Conservation (phyloP, 2,113 vertebrate species). For the Amphiprion ocellaris region DNA sequence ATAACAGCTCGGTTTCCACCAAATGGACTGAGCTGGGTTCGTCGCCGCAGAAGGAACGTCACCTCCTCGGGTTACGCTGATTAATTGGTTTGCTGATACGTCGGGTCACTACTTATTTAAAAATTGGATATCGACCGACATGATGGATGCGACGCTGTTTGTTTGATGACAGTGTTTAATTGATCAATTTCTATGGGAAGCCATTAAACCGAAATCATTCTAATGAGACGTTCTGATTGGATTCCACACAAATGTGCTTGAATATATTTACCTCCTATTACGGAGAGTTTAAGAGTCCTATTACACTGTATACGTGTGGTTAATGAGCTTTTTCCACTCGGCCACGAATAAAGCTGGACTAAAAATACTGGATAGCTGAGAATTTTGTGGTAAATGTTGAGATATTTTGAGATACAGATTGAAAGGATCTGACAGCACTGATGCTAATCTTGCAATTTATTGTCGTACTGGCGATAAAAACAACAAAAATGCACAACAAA, state of each 20-base stretch:
- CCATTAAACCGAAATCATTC: constrained; percentile 69
- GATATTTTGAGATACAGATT: background rate
- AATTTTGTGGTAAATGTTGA: background rate
- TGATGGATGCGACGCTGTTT: constrained; percentile 69
- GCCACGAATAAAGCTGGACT: constrained; percentile 11
- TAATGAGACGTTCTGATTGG: constrained; percentile 78
- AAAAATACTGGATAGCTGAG: constrained; percentile 29
- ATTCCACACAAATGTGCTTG: constrained; percentile 61
- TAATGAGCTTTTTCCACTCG: constrained; percentile 62
- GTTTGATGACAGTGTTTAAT: constrained; percentile 74
- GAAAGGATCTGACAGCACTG: background rate
- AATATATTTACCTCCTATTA: constrained; percentile 58
- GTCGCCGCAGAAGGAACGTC: constrained; percentile 28
- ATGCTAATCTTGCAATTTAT: background rate
- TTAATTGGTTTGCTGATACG: constrained; percentile 64
- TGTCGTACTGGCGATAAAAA: background rate
- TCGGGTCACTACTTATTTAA: constrained; percentile 61
- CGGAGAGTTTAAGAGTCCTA: constrained; percentile 64
- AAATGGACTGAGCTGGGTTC: constrained; percentile 40
- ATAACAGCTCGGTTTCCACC: constrained; percentile 25
- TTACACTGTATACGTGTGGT: constrained; percentile 45
- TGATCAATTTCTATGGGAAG: constrained; percentile 69
- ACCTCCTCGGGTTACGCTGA: constrained; percentile 55
- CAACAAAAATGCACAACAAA: background rate
- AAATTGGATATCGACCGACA: constrained; percentile 36